These are phyloP conservation scores for Ephialtes manifestator DNA, from an alignment of 2,888 invertebrate species.

Conservation along the genomic window DNA sequence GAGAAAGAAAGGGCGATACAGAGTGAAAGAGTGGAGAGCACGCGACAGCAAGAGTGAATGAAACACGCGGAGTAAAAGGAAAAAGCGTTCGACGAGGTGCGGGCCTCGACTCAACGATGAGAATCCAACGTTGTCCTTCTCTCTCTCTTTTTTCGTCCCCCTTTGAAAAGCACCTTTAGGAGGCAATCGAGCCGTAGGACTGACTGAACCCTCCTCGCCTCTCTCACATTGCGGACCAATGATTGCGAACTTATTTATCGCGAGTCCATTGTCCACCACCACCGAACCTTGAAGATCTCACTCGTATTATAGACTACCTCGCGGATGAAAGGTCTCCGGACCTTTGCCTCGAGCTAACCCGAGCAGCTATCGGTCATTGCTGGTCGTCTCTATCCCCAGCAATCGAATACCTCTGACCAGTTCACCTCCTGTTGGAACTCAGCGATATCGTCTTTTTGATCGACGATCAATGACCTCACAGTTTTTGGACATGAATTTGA, in stretches of 20 bases:
- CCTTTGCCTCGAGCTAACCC: slow-evolving; percentile 71
- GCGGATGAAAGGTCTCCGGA: slow-evolving; percentile 66
- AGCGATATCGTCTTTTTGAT: slow-evolving; percentile 4
- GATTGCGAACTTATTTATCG: slow-evolving; percentile 81
- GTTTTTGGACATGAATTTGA: background rate
- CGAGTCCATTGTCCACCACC: slow-evolving; percentile 60
- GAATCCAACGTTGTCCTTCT: slow-evolving; percentile 40
- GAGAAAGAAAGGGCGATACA: slow-evolving; percentile 35
- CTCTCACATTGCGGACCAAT: slow-evolving; percentile 74
- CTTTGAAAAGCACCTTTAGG: slow-evolving; percentile 75
- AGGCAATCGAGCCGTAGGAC: slow-evolving; percentile 74
- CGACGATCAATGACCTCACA: background rate
- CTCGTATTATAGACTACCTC: slow-evolving; percentile 60
- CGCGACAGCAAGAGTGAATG: slow-evolving; percentile 43
- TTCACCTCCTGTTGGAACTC: background rate
- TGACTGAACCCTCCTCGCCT: background rate
- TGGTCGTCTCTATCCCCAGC: slow-evolving; percentile 3
- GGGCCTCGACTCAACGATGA: slow-evolving; percentile 59
- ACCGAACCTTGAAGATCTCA: slow-evolving; percentile 60
- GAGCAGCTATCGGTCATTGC: slow-evolving; percentile 46
- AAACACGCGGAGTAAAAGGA: slow-evolving; percentile 54
- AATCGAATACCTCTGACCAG: slow-evolving; percentile 4
- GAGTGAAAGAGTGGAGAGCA: slow-evolving; percentile 29
- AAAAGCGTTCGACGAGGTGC: slow-evolving; percentile 47
- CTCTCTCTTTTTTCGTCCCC: slow-evolving; percentile 27